phyloP scores from a whole-genome alignment of 2,113 vertebrate genomes.

The Columba livia region DNA sequence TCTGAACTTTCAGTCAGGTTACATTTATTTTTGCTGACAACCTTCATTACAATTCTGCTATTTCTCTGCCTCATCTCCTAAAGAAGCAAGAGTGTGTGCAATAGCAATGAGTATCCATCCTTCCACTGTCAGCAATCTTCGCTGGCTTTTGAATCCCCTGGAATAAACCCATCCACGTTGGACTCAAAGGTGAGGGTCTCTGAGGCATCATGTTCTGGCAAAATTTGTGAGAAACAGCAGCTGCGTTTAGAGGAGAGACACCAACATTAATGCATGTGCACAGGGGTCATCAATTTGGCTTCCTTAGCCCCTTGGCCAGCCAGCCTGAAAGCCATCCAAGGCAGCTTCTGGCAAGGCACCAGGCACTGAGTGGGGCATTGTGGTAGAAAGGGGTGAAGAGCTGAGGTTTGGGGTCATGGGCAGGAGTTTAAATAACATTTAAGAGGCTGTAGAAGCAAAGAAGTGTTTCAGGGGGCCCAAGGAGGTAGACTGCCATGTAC shows the following conservation, averaged over 20 bases:
- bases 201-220: not conserved
- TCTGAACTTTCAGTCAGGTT: not conserved
- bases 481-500: fast-evolving
- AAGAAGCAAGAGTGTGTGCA: not conserved
- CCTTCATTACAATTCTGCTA: not conserved
- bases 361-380: not conserved
- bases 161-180: not conserved
- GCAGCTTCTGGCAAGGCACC: not conserved
- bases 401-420: not conserved
- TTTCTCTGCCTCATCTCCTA: not conserved
- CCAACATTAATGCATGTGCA: not conserved
- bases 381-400: not conserved
- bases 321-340: fast-evolving
- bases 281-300: fast-evolving
- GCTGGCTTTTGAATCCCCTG: not conserved
- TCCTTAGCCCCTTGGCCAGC: not conserved
- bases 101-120: too few relatives aligned
- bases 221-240: not conserved
- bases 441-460: not conserved
- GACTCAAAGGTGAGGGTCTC: not conserved
- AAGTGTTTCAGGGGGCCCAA: not conserved
- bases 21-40: not conserved
- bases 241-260: not conserved
- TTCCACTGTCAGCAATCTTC: not conserved
- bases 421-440: not conserved